These are phyloP conservation scores for Ciconia boyciana DNA, from an alignment of 2,113 vertebrate genomes.

Conservation along the genomic window DNA sequence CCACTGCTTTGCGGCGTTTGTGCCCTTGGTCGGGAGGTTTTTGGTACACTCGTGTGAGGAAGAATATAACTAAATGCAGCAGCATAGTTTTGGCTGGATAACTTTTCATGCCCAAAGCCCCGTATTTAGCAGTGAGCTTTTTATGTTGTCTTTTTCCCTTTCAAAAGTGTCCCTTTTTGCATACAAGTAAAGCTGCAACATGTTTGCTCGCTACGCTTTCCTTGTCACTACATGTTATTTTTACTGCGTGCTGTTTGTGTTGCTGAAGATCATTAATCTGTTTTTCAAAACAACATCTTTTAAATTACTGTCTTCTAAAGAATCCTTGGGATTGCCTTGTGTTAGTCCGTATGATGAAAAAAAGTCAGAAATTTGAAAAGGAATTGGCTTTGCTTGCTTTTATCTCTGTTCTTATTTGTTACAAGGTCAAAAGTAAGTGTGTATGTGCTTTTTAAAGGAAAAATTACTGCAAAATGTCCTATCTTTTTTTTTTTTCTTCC, in stretches of 20 bases:
- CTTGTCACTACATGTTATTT: fast-evolving
- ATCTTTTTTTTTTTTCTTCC: too few species aligned
- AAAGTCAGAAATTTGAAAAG: background rate
- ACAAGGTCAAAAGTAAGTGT: background rate
- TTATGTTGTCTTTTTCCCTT: background rate
- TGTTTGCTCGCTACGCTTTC: background rate
- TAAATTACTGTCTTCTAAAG: background rate
- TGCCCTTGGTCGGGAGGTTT: background rate
- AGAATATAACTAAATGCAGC: too few species aligned
- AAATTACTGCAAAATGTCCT: background rate
- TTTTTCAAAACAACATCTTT: background rate
- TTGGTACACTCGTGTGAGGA: background rate
- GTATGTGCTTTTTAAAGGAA: background rate
- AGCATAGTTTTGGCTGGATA: background rate
- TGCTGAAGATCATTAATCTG: background rate
- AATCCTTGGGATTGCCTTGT: background rate
- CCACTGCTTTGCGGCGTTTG: too few species aligned
- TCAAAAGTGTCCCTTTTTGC: background rate
- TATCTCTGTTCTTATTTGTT: background rate
- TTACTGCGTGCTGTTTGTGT: fast-evolving
- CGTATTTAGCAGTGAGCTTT: background rate
- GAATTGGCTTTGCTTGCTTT: background rate
- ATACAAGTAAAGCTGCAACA: background rate
- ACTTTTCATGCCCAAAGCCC: background rate
- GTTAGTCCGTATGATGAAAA: too few species aligned